Evolutionary conservation across 2,797 vertebrate genomes (phyloP).

Genomic region (Ctenopoma multispine): DNA sequence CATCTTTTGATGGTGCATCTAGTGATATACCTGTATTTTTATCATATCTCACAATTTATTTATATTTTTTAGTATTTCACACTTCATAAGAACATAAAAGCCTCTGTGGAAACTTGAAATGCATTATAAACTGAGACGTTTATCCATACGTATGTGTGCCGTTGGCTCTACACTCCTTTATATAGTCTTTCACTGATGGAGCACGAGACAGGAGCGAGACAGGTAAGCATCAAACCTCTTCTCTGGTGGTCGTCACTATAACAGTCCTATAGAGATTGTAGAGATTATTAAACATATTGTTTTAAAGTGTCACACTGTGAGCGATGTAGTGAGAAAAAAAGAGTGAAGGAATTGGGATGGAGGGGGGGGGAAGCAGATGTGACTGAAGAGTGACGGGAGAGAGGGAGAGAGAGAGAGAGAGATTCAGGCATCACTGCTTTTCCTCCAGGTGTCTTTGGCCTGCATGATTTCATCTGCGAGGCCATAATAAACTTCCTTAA

Average conservation of each 20-base stretch:
- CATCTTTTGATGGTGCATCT: too few species aligned
- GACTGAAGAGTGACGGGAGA: conserved; percentile 58
- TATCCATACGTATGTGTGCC: conserved; percentile 22
- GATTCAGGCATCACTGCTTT: conserved; percentile 89
- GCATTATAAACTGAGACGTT: neutral
- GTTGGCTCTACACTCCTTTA: conserved; percentile 12
- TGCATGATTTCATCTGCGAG: conserved; percentile 95
- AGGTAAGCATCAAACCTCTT: conserved; percentile 59
- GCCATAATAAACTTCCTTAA: conserved; percentile 99
- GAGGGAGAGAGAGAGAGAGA: conserved; percentile 42
- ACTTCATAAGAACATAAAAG: neutral
- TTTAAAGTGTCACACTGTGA: conserved; percentile 63
- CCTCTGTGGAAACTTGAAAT: neutral
- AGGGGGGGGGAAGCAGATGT: conserved; percentile 58
- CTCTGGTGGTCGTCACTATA: conserved; percentile 38
- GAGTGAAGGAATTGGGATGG: conserved; percentile 61
- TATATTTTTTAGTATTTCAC: too few species aligned
- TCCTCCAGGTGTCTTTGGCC: conserved; percentile 94
- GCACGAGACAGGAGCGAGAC: conserved; percentile 45
- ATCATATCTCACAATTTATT: too few species aligned
- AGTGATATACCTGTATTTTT: too few species aligned
- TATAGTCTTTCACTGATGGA: conserved; percentile 41
- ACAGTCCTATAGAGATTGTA: conserved; percentile 28
- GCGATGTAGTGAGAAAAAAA: conserved; percentile 61
- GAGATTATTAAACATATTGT: conserved; percentile 58